Evolutionary conservation across 2,888 invertebrate species (phyloP), one percentile per base, ranked within the genome.

Genomic region (Cephus rjabovi): DNA sequence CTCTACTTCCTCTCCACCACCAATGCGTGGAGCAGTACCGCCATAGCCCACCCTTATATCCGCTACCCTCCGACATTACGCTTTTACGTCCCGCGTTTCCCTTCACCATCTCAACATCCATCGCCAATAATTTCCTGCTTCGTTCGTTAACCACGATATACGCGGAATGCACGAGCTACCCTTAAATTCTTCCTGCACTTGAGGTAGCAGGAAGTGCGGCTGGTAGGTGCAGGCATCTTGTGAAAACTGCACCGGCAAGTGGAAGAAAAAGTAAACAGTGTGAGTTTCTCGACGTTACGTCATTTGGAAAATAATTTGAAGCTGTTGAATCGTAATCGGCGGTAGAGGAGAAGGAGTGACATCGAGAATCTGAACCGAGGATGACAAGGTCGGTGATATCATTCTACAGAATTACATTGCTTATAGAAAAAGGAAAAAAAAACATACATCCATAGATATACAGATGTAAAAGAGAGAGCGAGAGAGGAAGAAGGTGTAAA

Each of bases 391-490:
- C 23, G 56, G 9, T 23, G 56, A 56, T 23, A 56, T 56, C 23
- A 56, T 9, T 23, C 0, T 9, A 9, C 23, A 23, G 23, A 56
- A 56, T 56, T 56, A 23, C 56, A 9, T 56, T 56, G 23, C 40
- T 56, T 56, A 56, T 23, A 40, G 15, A 23, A 23, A 40, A 23
- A 30, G 30, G 30, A 30, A 23, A 40, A 23, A 23, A 15, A 6
- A 4, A 15, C 0, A 23, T 23, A 23, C 15, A 23, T 56, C 23
- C 56, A 56, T 56, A 56, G 9, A 56, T 23, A 56, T 56, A 23
- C 23, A 56, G 23, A 23, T 56, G 9, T 2, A 9, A 0, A 56
- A 9, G 80, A 79, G 75, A 79, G 75, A 76, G 77, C 76, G 76
- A 75, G 56, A 56, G 56, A 56, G 56, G 56, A 56, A 56, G 56